Percentiles rank a stretch among this genome's conserved stretches.
Evolutionary conservation across 2,113 vertebrate genomes (phyloP).

Genomic region (Oreocharis arfaki): DNA sequence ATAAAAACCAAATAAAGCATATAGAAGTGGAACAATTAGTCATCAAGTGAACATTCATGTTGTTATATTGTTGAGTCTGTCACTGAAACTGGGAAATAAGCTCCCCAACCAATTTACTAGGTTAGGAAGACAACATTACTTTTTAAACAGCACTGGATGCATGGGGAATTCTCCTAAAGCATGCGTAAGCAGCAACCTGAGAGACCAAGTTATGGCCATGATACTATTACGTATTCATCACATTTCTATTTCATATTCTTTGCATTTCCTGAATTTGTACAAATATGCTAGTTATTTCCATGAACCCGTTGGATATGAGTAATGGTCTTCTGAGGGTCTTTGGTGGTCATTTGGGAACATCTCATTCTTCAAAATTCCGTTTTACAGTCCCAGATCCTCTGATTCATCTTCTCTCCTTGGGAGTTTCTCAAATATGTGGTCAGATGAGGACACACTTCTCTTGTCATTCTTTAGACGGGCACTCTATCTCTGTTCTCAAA

Average conservation of each 20-base stretch:
- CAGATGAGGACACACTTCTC: neutral
- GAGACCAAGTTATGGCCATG: neutral
- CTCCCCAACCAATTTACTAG: neutral
- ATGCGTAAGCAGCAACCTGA: neutral
- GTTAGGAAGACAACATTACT: neutral
- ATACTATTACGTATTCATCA: neutral
- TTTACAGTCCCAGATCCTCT: neutral
- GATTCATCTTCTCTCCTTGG: neutral
- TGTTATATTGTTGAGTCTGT: neutral
- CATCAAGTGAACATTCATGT: neutral
- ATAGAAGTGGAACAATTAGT: neutral
- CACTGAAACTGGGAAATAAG: neutral
- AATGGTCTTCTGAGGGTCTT: neutral
- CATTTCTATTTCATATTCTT: neutral
- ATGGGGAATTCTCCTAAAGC: neutral
- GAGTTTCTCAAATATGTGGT: neutral
- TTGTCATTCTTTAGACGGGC: neutral
- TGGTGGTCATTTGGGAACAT: neutral
- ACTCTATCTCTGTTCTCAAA: neutral
- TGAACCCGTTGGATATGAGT: neutral
- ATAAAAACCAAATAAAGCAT: neutral
- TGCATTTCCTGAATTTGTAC: neutral
- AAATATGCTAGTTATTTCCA: neutral
- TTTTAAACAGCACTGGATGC: neutral
- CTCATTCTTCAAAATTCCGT: neutral